These are phyloP conservation scores for Bufo bufo DNA, from an alignment of 2,113 vertebrate species.

Conservation along the genomic window DNA sequence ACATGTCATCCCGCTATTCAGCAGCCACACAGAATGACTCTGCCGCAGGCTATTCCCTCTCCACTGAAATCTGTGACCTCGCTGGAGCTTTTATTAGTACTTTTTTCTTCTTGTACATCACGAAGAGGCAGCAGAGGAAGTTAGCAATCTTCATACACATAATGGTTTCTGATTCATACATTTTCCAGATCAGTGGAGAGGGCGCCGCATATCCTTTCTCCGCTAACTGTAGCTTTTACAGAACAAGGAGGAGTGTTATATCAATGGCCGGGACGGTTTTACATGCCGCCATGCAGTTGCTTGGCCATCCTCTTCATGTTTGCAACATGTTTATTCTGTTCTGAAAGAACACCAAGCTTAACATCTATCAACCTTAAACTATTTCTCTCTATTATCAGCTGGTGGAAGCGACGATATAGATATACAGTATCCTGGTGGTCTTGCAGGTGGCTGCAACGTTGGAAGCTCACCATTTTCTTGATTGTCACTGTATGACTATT, in stretches of 20 bases:
- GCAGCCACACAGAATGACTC: neutral
- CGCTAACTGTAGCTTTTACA: neutral
- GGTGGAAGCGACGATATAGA: too few species aligned
- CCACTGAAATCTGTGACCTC: neutral
- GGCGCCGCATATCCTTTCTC: neutral
- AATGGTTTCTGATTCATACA: constrained; percentile 30
- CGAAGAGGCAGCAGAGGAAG: neutral
- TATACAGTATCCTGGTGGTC: too few species aligned
- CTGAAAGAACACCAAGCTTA: too few species aligned
- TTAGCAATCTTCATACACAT: neutral
- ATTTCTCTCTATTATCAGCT: too few species aligned
- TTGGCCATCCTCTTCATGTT: neutral
- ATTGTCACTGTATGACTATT: too few species aligned
- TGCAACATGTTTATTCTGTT: too few species aligned
- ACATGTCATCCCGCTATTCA: constrained; percentile 23
- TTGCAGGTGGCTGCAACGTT: too few species aligned
- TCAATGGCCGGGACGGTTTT: neutral
- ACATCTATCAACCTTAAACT: too few species aligned
- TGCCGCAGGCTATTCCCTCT: constrained; percentile 21
- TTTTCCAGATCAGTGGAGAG: constrained; percentile 10
- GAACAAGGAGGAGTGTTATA: neutral
- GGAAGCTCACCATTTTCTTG: too few species aligned
- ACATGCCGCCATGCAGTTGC: neutral
- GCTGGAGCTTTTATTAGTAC: neutral
- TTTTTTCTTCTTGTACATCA: neutral